These are phyloP conservation scores for Nothoprocta perdicaria DNA, from an alignment of 2,113 vertebrate species.

Conservation along the genomic window DNA sequence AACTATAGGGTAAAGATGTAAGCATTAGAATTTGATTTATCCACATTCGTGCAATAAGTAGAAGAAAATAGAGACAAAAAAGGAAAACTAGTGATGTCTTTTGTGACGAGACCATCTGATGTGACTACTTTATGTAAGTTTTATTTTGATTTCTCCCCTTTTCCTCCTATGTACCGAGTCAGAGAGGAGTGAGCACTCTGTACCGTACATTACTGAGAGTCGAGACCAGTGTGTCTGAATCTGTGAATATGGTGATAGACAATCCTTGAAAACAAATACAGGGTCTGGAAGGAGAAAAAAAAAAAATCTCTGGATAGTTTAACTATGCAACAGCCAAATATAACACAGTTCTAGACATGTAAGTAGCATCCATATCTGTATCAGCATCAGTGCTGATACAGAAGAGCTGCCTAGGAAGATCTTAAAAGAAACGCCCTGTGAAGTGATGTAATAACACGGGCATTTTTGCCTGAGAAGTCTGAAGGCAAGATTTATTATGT, in stretches of 20 bases:
- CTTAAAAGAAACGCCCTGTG: background rate
- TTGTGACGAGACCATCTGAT: background rate
- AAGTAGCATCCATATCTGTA: background rate
- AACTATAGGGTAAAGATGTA: background rate
- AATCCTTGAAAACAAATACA: background rate
- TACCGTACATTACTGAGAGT: background rate
- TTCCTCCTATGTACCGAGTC: background rate
- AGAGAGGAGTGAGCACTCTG: background rate
- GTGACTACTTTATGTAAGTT: background rate
- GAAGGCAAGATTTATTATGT: background rate
- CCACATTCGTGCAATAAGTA: accelerated
- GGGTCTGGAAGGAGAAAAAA: background rate
- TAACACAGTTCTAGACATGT: background rate
- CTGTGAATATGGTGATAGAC: background rate
- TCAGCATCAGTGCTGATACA: background rate
- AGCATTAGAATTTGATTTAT: background rate
- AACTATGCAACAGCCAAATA: background rate
- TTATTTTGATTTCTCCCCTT: background rate
- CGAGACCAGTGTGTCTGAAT: accelerated
- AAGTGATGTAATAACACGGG: background rate
- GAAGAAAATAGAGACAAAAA: background rate
- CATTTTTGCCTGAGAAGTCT: background rate
- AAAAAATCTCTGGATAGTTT: background rate
- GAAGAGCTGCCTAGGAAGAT: background rate
- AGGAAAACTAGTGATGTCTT: background rate